Conservation (phyloP, 2,888 invertebrate genomes). For the Taphrorychus bicolor region DNA sequence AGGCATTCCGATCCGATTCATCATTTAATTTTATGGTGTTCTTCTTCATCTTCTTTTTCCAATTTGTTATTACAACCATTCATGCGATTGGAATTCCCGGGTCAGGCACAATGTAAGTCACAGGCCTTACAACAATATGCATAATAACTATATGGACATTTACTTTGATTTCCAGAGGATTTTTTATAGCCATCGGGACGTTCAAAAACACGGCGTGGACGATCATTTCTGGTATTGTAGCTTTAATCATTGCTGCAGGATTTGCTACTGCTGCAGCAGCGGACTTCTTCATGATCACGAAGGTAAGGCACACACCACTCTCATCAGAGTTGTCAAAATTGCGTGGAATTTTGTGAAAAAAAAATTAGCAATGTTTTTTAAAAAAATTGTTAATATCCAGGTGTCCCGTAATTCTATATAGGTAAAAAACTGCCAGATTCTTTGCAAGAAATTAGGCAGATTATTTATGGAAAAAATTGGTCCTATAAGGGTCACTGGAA, state of each 20-base stretch:
- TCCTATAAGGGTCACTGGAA: no score
- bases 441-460: no score
- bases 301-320: slow-evolving; percentile 69
- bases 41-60: slow-evolving; percentile 98
- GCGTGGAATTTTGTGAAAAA: no score
- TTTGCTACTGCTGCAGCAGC: slow-evolving; percentile 79
- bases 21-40: slow-evolving; percentile 99
- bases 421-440: no score
- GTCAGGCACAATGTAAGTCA: slow-evolving; percentile 86
- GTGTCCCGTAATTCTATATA: no score
- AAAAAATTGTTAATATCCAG: no score
- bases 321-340: no score
- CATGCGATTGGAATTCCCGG: slow-evolving; percentile 87
- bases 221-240: slow-evolving; percentile 78
- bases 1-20: slow-evolving; percentile 98
- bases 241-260: slow-evolving; percentile 79
- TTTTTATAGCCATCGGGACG: slow-evolving; percentile 75
- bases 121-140: not conserved
- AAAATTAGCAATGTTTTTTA: no score
- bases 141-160: not conserved
- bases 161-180: slow-evolving; percentile 68
- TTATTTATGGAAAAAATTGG: no score
- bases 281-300: slow-evolving; percentile 83
- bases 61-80: slow-evolving; percentile 86
- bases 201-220: slow-evolving; percentile 64